Percentiles rank a stretch among this genome's conserved stretches.
phyloP scores from a whole-genome alignment of 2,797 vertebrate species.

The Poecile montanus region DNA sequence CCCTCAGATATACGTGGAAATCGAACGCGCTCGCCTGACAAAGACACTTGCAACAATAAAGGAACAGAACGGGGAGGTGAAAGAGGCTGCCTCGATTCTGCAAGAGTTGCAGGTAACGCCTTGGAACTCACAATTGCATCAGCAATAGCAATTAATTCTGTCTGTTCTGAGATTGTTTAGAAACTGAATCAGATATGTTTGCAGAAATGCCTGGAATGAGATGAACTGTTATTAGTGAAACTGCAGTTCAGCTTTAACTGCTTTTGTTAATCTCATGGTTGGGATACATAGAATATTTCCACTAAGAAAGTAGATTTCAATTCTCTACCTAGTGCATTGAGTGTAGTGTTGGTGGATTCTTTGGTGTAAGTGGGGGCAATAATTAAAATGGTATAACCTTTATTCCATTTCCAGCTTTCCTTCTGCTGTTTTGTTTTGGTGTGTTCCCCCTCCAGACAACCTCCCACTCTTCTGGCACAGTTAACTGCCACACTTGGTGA shows the following conservation, averaged over 20 bases:
- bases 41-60: slow-evolving; percentile 94
- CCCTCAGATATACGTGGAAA: slow-evolving; percentile 96
- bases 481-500: neutral
- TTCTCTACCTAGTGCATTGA: neutral
- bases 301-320: neutral
- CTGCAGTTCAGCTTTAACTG: neutral
- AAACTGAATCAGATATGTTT: neutral
- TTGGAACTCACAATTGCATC: neutral
- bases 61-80: slow-evolving; percentile 92
- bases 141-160: neutral
- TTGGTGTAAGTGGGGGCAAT: neutral
- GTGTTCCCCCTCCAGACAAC: neutral
- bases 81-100: slow-evolving; percentile 93
- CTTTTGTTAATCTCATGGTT: neutral
- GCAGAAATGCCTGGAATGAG: neutral
- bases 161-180: neutral
- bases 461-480: neutral
- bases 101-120: slow-evolving; percentile 92
- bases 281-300: neutral
- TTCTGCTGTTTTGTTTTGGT: neutral
- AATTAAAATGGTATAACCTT: neutral
- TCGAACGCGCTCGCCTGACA: slow-evolving; percentile 94
- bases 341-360: neutral
- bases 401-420: neutral
- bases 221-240: neutral